Base-by-base conservation (phyloP, 2,113 vertebrate genomes). In the Tylochromis polylepis region DNA sequence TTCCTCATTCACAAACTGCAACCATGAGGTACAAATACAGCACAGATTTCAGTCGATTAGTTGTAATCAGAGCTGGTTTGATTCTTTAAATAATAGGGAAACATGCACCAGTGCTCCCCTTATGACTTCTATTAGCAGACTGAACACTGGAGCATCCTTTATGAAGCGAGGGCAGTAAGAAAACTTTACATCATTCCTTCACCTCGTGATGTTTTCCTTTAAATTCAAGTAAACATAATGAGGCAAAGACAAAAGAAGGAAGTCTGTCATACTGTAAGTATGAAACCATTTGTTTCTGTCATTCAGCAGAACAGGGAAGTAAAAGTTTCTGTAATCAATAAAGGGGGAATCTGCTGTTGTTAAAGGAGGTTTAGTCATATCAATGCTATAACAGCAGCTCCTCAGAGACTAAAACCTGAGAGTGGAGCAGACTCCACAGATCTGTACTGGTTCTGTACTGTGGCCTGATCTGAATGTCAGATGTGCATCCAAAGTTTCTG, bases 91-190 rank as follows among this genome's bases (percentile, higher is more conserved):
- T 12, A 57, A 1, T 24, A 6, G 22, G 0, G 22, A 57, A 57
- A 57, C 11, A 24, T 0, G n/a, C 0, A 24, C 11, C 11, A 12
- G 5, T 12, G 5, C 55, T 22, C 12, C n/a, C n/a, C 10, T 22
- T 0, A 0, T 57, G n/a, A 24, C 11, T 3, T 0, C 55, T 12
- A 24, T 4, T 24, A 57, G 55, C 55, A 57, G n/a, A 57, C 2
- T 11, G 11, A 24, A 57, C 55, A 57, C 55, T 57, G 55, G 11
- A 57, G n/a, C 22, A 24, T 56, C 5, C 5, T 56, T 56, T 55
- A 6, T 14, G 43, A 51, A 55, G 20, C 20, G 20, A n/a, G 6
- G 6, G 9, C 51, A 55, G 20, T 6, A 6, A 12, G 1, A 12
- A 56, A 12, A 24, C 11, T 7, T 14, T 2, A 24, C 3, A 56